Base-by-base conservation (phyloP, 2,797 vertebrate genomes). In the Leptatherina wallacei region DNA sequence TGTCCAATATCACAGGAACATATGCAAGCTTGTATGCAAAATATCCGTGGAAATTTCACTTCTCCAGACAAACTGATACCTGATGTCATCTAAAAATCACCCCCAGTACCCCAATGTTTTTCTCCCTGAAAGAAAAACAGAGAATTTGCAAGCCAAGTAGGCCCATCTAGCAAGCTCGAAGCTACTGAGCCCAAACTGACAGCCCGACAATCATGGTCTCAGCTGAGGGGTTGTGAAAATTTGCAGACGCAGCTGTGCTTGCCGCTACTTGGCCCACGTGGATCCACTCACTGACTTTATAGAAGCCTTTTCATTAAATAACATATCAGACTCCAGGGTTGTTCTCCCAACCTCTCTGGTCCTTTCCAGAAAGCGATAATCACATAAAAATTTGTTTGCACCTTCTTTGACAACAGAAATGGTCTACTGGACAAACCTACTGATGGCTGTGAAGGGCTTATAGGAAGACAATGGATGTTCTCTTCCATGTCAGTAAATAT, bases 261-360 rank as follows among this genome's bases (percentile, higher is more conserved):
- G 78, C 84, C 22, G 56, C 88, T 80, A 81, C 52, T 72, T 75
- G 66, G 78, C 75, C 83, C 82, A 87, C 83, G 24, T 81, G 79
- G 71, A 79, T 73, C 78, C 82, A 88, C 84, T 83, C 77, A 72
- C 72, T 73, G 49, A 85, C 65, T 86, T 87, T 71, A 88, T 81
- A 75, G 60, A 86, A 85, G 72, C 57, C 59, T 84, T 83, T 67
- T 63, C 16, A n/a, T 75, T 69, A 83, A 85, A 84, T 78, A 76
- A 65, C 79, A 70, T 73, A 85, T 86, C 73, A 80, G 55, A 76
- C 38, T 77, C 65, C 33, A 56, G 65, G 29, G 35, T 66, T 78
- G 35, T 58, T 77, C 73, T 70, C 61, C 65, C 76, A 47, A 52
- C 65, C 64, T 20, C 68, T 38, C 52, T 73, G 35, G 29, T 63